A percentile compares a stretch with the other conserved stretches of the same genome.
Conservation (phyloP, 2,113 vertebrate species). For the Cavia aperea region DNA sequence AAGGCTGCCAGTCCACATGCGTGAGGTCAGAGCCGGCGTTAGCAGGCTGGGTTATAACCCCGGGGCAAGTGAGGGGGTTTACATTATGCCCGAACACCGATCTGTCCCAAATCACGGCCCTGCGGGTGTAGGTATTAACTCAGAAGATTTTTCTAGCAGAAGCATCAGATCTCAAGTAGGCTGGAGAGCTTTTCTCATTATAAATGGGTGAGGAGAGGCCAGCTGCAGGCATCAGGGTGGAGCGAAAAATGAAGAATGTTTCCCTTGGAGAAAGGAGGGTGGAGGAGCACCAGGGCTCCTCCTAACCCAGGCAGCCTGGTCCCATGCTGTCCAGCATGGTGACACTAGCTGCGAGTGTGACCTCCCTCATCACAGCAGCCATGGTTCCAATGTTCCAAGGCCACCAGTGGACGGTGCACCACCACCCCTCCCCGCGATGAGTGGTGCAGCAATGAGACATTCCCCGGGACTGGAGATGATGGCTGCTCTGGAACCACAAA, state of each 20-base stretch:
- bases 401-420: background rate
- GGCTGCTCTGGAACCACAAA: background rate
- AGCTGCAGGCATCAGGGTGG: background rate
- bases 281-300: background rate
- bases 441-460: background rate
- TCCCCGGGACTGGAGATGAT: background rate
- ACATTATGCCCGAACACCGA: background rate
- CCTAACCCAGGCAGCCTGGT: background rate
- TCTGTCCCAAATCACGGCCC: background rate
- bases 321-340: background rate
- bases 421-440: background rate
- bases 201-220: background rate
- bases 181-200: background rate
- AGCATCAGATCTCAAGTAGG: background rate
- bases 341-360: background rate
- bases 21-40: background rate
- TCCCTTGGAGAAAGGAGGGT: background rate
- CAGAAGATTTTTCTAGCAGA: background rate
- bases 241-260: background rate
- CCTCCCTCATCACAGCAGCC: background rate
- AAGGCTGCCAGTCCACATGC: background rate
- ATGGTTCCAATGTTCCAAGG: background rate
- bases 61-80: background rate
- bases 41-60: background rate
- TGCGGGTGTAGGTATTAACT: background rate